phyloP scores from a whole-genome alignment of 2,797 vertebrate genomes.

The Scleropages formosus region DNA sequence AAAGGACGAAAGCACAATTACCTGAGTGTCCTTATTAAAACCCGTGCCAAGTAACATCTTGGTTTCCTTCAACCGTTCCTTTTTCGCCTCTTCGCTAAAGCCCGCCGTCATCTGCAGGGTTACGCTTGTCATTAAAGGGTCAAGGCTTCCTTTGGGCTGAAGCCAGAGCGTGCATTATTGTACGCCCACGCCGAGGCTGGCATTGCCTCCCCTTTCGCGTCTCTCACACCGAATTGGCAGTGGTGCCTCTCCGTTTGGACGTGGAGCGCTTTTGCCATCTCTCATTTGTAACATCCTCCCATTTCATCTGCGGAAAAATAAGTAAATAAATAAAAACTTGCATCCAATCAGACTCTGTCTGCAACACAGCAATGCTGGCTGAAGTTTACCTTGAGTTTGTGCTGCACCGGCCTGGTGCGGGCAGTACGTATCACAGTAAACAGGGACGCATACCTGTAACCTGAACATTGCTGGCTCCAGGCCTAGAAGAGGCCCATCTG shows the following conservation, averaged over 20 bases:
- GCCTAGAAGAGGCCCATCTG: too few relatives aligned
- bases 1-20: not conserved
- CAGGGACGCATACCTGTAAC: too few relatives aligned
- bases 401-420: too few relatives aligned
- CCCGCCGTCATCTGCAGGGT: constrained; percentile 44
- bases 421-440: too few relatives aligned
- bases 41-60: not conserved
- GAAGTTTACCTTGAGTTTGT: not conserved
- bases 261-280: constrained; percentile 29
- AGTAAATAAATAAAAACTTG: constrained; percentile 21
- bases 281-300: constrained; percentile 46
- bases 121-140: constrained; percentile 55
- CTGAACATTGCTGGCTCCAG: too few relatives aligned
- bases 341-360: not conserved
- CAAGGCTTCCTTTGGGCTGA: constrained; percentile 50
- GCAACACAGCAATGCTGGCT: not conserved
- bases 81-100: not conserved
- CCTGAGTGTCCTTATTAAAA: not conserved
- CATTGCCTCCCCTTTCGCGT: constrained; percentile 47
- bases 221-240: constrained; percentile 57
- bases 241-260: constrained; percentile 29
- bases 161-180: constrained; percentile 65
- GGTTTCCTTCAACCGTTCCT: not conserved
- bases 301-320: not conserved
- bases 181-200: constrained; percentile 45